Percentiles rank a stretch among this genome's conserved stretches.
Evolutionary conservation across 1,140 invertebrate genomes (phyloP).

Genomic region (Notospermus geniculatus): DNA sequence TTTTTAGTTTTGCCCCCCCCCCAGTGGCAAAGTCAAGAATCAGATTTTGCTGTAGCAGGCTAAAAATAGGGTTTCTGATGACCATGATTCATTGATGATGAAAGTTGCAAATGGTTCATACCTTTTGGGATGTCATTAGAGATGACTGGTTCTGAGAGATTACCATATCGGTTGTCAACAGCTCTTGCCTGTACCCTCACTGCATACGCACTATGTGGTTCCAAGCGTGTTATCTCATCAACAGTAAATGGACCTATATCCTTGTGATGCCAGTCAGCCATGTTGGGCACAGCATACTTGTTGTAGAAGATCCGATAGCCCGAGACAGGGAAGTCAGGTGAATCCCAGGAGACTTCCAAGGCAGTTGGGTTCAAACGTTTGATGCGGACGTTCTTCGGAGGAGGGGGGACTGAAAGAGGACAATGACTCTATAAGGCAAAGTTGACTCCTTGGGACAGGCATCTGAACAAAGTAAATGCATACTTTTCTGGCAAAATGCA

Average conservation of each 20-base stretch:
- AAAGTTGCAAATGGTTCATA: slow-evolving; percentile 12
- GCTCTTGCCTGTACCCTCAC: slow-evolving; percentile 69
- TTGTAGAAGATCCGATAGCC: slow-evolving; percentile 71
- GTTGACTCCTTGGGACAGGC: too few relatives aligned
- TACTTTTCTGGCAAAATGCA: too few relatives aligned
- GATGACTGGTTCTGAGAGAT: slow-evolving; percentile 39
- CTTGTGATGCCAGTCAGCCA: slow-evolving; percentile 44
- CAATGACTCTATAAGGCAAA: background rate
- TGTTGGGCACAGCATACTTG: slow-evolving; percentile 34
- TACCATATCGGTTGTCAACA: slow-evolving; percentile 44
- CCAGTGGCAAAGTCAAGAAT: too few relatives aligned
- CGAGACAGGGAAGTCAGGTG: slow-evolving; percentile 65
- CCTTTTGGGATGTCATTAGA: slow-evolving; percentile 28
- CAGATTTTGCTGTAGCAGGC: too few relatives aligned
- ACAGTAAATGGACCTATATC: slow-evolving; percentile 45
- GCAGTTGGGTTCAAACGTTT: slow-evolving; percentile 65
- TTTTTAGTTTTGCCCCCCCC: too few relatives aligned
- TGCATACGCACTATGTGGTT: slow-evolving; percentile 88
- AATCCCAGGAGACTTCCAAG: slow-evolving; percentile 94
- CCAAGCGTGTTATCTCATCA: slow-evolving; percentile 79
- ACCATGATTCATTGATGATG: background rate
- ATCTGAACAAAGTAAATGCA: too few relatives aligned
- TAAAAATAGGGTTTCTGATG: too few relatives aligned
- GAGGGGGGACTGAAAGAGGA: slow-evolving; percentile 63
- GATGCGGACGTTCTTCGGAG: slow-evolving; percentile 82